Conservation (phyloP, 2,888 invertebrate genomes). For the Stenichneumon culpator region DNA sequence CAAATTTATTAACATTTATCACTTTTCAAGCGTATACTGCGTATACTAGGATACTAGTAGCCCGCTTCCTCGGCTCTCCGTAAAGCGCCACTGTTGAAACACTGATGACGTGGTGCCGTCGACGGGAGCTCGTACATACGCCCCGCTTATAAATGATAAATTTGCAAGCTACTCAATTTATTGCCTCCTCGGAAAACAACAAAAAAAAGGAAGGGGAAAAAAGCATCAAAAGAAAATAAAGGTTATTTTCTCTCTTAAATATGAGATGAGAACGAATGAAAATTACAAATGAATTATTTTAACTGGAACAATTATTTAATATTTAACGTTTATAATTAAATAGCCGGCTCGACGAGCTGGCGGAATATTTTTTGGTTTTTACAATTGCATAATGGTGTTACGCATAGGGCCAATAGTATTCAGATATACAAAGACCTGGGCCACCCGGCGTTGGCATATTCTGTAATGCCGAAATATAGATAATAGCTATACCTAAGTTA, state of each 20-base stretch:
- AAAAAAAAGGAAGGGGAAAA: too few species aligned
- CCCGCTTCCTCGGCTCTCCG: neutral
- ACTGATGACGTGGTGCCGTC: neutral
- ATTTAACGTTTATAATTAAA: too few species aligned
- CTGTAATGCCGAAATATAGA: slow-evolving; percentile 53
- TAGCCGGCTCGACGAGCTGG: too few species aligned
- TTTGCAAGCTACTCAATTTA: too few species aligned
- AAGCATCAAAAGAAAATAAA: too few species aligned
- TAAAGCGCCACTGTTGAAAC: neutral
- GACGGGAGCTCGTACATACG: too few species aligned
- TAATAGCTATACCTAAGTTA: slow-evolving; percentile 60
- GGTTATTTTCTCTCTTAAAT: too few species aligned
- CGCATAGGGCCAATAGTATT: slow-evolving; percentile 49
- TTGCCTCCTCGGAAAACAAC: too few species aligned
- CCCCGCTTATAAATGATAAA: too few species aligned
- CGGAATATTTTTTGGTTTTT: neutral
- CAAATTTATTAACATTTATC: neutral
- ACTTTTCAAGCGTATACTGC: slow-evolving; percentile 45
- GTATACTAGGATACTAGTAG: neutral
- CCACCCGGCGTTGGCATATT: slow-evolving; percentile 50
- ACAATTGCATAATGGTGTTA: slow-evolving; percentile 28
- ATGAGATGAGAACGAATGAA: too few species aligned
- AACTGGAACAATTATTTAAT: too few species aligned
- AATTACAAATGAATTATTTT: too few species aligned
- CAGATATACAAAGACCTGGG: slow-evolving; percentile 50